Evolutionary conservation across 2,113 vertebrate genomes (phyloP).

Genomic region (pig (Sus scrofa)): T2T-Sscrofa CM000817.6:69876001-69876500

Average conservation of each 20-base stretch:
- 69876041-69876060: fast-evolving
- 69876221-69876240: not conserved
- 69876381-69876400: too few species aligned
- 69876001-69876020: fast-evolving
- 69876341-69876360: fast-evolving
- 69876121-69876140: fast-evolving
- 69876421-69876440: not conserved
- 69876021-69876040: fast-evolving
- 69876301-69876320: not conserved
- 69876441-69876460: not conserved
- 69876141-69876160: fast-evolving
- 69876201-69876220: not conserved
- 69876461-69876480: not conserved
- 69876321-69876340: not conserved
- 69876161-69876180: not conserved
- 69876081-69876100: fast-evolving
- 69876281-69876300: fast-evolving
- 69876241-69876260: fast-evolving
- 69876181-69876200: not conserved
- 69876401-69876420: not conserved
- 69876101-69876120: not conserved
- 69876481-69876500: not conserved
- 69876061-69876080: not conserved
- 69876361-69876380: fast-evolving
- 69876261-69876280: not conserved